Evolutionary conservation across 2,888 invertebrate species (phyloP), one percentile per base, ranked within the genome.

Genomic region (Steinernema hermaphroditum): DNA sequence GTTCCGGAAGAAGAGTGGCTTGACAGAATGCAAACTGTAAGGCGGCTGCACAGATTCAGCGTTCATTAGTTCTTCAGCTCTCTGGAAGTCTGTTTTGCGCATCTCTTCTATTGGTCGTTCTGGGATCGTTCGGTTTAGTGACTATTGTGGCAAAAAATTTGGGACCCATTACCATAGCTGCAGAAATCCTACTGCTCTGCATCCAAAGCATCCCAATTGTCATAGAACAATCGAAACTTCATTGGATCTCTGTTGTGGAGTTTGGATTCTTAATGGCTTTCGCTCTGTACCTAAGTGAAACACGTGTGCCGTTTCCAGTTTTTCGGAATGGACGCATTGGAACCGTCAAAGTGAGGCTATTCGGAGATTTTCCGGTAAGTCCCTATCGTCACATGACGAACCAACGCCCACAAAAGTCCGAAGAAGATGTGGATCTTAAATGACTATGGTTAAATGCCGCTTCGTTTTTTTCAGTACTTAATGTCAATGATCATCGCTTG

Each of bases 111-210:
- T 79, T 86, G 72, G 76, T 84, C 8, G 16, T 83, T n/a, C 72
- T 83, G 41, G 85, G 85, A 22, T 69, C 73, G n/a, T 81, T 79
- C 9, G 85, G 85, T 29, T 50, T 84, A 14, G 70, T 83, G 57
- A 85, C 85, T 9, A 70, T 77, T 14, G 72, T 85, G 6, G 75
- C 84, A 22, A 77, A 75, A 22, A 78, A 80, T 41, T 78, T 86
- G 37, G 85, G 85, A 9, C 85, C 85, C 0, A 72, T 86, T 44
- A 86, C 85, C 12, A 82, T 86, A 16, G 75, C 81, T 14, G 85
- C 85, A 4, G 72, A 84, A 1, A 78, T 85, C 77, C 73, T 82
- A 16, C 77, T 86, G 1, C 78, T 85, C n/a, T 78, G 79, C 29
- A 69, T 77, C 16, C 76, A 77, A 16, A 80, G 80, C 14, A 79